Evolutionary conservation across 2,888 invertebrate species (phyloP).

Genomic region (Clostera curtula): DNA sequence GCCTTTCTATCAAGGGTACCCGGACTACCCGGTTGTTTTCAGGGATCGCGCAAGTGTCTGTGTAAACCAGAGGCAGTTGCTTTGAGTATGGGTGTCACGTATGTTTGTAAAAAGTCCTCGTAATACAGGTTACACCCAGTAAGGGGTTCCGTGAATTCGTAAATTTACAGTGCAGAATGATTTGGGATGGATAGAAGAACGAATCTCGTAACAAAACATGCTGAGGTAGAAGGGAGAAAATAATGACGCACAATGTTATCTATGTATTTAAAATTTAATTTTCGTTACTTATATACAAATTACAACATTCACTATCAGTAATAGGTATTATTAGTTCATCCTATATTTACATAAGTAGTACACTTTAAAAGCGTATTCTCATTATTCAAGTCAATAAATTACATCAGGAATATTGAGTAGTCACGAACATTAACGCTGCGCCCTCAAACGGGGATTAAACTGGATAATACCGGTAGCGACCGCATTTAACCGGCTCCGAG

Average conservation of each 20-base stretch:
- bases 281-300: conserved; percentile 75
- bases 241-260: conserved; percentile 61
- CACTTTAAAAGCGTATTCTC: conserved; percentile 73
- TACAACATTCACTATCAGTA: conserved; percentile 74
- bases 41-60: too few species aligned
- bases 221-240: conserved; percentile 34
- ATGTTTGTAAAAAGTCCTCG: too few species aligned
- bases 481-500: conserved; percentile 2
- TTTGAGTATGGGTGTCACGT: too few species aligned
- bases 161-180: too few species aligned
- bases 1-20: too few species aligned
- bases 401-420: conserved; percentile 60
- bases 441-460: conserved; percentile 36
- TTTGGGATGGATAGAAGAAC: too few species aligned
- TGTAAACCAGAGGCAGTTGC: too few species aligned
- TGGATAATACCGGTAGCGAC: conserved; percentile 14
- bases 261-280: conserved; percentile 76
- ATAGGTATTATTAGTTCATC: conserved; percentile 68
- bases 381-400: conserved; percentile 64
- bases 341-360: conserved; percentile 73
- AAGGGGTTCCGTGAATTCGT: too few species aligned
- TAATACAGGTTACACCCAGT: too few species aligned
- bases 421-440: conserved; percentile 44
- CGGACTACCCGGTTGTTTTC: too few species aligned
- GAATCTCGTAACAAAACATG: too few species aligned